Evolutionary conservation across 2,888 invertebrate genomes (phyloP), one percentile per base, ranked within the genome.

Genomic region (Oligia strigilis): DNA sequence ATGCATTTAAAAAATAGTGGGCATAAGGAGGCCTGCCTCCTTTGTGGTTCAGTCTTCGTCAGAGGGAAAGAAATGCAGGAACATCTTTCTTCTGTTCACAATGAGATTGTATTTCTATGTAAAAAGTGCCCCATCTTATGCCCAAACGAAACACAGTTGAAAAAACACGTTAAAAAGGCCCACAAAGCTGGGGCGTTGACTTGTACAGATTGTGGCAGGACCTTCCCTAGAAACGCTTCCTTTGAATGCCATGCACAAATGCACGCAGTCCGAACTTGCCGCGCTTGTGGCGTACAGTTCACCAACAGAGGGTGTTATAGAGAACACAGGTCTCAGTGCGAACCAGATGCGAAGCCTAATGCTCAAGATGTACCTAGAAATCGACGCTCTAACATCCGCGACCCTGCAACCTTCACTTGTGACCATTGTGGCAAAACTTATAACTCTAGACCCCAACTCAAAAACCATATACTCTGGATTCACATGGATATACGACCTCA

Each of bases 391-490:
- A 97, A 97, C 84, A 91, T 95, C 8, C 93, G 97, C 0, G 97
- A 97, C 49, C 96, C 95, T 0, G 96, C 96, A 0, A 93, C 92
- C 0, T 97, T 92, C 76, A 95, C 93, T 0, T 97, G 97, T 78
- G 96, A 96, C 66, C 93, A 96, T 77, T 97, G 97, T 80, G 90
- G 89, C 0, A 97, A 97, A 79, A 93, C 92, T 0, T 97, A 97
- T 84, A 91, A 88, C 0, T 95, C 96, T 0, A 90, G 96, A 29
- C 95, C 96, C 0, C 96, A 96, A 75, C 86, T 97, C 3, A 95
- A 96, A 84, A 97, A 97, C 74, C 97, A 97, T 72, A 96, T 97
- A n/a, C 88, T 95, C 0, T 97, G 96, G 97, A 96, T 96, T 75
- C 97, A 95, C 72, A 96, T 94, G 97, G 96, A 94, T 86, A 95